These are phyloP conservation scores for Philypnodon macrostomus DNA, from an alignment of 2,797 vertebrate species.

Conservation along the genomic window DNA sequence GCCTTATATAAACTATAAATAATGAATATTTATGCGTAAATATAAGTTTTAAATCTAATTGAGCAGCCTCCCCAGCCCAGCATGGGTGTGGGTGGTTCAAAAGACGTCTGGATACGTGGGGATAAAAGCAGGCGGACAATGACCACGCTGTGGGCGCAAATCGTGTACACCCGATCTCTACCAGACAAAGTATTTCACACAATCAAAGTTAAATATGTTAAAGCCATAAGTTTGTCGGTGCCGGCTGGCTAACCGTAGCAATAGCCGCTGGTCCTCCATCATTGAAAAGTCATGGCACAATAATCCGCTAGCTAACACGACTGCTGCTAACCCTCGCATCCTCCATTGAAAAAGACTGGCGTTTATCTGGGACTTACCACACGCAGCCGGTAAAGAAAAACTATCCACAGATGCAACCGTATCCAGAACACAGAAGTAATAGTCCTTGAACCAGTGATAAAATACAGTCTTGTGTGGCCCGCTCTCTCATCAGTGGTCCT, in stretches of 20 bases:
- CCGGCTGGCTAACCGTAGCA: slow-evolving; percentile 59
- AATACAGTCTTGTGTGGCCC: slow-evolving; percentile 46
- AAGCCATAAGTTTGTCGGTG: slow-evolving; percentile 3
- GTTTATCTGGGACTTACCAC: slow-evolving; percentile 58
- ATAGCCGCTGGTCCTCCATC: slow-evolving; percentile 63
- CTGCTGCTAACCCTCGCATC: slow-evolving; percentile 47
- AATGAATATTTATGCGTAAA: not conserved
- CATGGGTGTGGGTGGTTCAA: slow-evolving; percentile 64
- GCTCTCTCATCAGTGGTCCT: slow-evolving; percentile 76
- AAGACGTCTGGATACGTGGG: slow-evolving; percentile 50
- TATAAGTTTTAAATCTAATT: slow-evolving; percentile 21
- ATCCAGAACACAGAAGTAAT: slow-evolving; percentile 29
- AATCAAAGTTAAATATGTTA: not conserved
- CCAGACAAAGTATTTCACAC: not conserved
- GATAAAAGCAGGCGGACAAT: slow-evolving; percentile 58
- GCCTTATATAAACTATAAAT: not conserved
- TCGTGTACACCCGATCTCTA: not conserved
- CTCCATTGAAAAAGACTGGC: slow-evolving; percentile 5
- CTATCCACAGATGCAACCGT: slow-evolving; percentile 15
- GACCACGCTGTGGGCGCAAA: slow-evolving; percentile 18
- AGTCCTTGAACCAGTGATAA: slow-evolving; percentile 30
- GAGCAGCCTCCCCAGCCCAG: slow-evolving; percentile 42
- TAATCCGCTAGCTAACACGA: slow-evolving; percentile 72
- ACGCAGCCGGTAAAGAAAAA: slow-evolving; percentile 33
- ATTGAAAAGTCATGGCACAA: slow-evolving; percentile 70